These are phyloP conservation scores for Pangasianodon hypophthalmus DNA, from an alignment of 2,113 vertebrate genomes.

Conservation along the genomic window DNA sequence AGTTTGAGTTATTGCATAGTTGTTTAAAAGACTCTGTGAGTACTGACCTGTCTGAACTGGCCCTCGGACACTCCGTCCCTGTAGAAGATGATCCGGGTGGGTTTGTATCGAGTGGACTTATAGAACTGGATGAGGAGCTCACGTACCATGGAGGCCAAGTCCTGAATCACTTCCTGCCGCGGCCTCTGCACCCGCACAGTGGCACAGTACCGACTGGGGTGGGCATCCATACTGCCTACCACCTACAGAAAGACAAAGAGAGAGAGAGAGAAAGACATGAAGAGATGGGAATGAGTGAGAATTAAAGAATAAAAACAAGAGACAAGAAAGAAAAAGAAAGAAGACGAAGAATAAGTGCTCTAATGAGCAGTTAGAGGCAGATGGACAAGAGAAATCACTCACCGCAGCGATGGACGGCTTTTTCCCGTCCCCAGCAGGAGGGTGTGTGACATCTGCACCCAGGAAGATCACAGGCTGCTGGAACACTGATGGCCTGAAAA, in stretches of 20 bases:
- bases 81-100: conserved; percentile 98
- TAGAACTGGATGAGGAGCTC: conserved; percentile 99
- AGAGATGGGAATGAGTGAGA: neutral
- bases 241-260: conserved; percentile 73
- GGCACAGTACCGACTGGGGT: conserved; percentile 98
- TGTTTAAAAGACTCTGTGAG: neutral
- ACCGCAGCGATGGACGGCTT: conserved; percentile 99
- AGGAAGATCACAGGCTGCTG: conserved; percentile 99
- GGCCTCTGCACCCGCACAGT: conserved; percentile 96
- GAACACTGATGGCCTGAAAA: conserved; percentile 93
- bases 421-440: conserved; percentile 97
- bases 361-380: neutral
- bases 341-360: neutral
- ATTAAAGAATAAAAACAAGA: neutral
- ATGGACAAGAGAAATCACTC: conserved; percentile 61
- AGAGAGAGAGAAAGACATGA: neutral
- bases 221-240: conserved; percentile 98
- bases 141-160: conserved; percentile 96
- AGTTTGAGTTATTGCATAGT: neutral
- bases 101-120: conserved; percentile 98
- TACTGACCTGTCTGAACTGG: conserved; percentile 93
- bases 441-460: conserved; percentile 98
- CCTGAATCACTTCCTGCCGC: conserved; percentile 97
- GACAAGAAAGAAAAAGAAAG: rapidly evolving
- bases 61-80: conserved; percentile 91